These are phyloP conservation scores for Aptenodytes forsteri DNA, from an alignment of 2,113 vertebrate genomes.

Conservation along the genomic window DNA sequence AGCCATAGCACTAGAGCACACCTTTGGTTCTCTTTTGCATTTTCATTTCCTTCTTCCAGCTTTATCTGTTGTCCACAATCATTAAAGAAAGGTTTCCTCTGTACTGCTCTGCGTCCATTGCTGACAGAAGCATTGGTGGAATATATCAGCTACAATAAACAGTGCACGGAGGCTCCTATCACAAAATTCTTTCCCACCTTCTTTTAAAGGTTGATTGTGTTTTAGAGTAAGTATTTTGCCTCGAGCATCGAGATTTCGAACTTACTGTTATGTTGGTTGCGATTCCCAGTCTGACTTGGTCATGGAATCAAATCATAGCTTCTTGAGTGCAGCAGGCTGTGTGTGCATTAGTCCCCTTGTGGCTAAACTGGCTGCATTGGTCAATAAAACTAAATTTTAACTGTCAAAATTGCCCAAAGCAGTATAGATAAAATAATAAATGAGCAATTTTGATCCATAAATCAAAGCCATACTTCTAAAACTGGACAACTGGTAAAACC, in stretches of 20 bases:
- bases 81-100: conserved; percentile 33
- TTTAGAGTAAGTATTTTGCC: conserved; percentile 76
- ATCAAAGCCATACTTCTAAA: conserved; percentile 76
- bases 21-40: conserved; percentile 11
- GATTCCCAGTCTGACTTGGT: conserved; percentile 71
- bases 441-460: conserved; percentile 79
- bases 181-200: conserved; percentile 45
- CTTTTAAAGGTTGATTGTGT: conserved; percentile 69
- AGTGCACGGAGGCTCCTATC: conserved; percentile 45
- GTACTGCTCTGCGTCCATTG: not conserved
- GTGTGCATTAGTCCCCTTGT: conserved; percentile 72
- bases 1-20: not conserved
- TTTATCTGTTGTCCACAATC: conserved; percentile 31
- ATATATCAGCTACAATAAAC: conserved; percentile 33
- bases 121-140: conserved; percentile 15
- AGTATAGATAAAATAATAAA: conserved; percentile 82
- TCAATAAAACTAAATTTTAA: conserved; percentile 85
- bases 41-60: conserved; percentile 50
- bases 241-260: conserved; percentile 69
- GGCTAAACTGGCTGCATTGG: conserved; percentile 74
- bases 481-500: conserved; percentile 60
- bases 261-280: conserved; percentile 74
- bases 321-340: conserved; percentile 73
- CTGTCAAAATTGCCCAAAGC: conserved; percentile 80
- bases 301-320: conserved; percentile 74